Conservation (phyloP, 2,888 invertebrate species). For the Rugalucina vietnamica region DNA sequence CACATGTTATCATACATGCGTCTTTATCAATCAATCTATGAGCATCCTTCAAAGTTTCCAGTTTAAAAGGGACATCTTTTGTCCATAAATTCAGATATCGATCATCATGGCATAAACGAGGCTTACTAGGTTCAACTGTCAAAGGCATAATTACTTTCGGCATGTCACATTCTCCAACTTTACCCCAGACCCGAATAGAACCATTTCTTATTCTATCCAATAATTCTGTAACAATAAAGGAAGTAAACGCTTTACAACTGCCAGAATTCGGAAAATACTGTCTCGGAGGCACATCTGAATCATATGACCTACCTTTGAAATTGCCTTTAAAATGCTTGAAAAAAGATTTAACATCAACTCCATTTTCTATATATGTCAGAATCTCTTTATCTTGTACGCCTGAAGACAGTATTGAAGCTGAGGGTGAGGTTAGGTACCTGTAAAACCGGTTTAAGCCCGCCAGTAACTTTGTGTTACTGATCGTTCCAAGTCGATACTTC, state of each 20-base stretch:
- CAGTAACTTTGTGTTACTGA: no score
- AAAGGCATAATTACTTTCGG: constrained; percentile 30
- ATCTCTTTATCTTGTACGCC: no score
- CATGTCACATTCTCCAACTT: constrained; percentile 18
- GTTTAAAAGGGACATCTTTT: constrained; percentile 29
- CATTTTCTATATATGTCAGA: no score
- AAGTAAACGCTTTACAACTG: constrained; percentile 13
- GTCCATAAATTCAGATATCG: constrained; percentile 42
- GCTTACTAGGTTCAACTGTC: constrained; percentile 39
- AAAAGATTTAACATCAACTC: constrained; percentile 11
- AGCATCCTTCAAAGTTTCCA: constrained; percentile 44
- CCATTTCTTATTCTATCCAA: constrained; percentile 21
- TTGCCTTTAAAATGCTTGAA: constrained; percentile 32
- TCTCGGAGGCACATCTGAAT: constrained; percentile 28
- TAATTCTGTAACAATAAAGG: constrained; percentile 24
- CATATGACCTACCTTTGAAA: constrained; percentile 30
- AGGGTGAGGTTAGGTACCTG: no score
- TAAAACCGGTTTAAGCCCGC: no score
- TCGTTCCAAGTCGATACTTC: no score
- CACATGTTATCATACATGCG: constrained; percentile 21
- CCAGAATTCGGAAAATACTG: constrained; percentile 20
- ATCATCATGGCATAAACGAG: constrained; percentile 43
- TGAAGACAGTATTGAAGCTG: no score
- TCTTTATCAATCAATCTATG: constrained; percentile 13
- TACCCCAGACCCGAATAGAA: constrained; percentile 19